Evolutionary conservation across 2,113 vertebrate genomes (phyloP).

Genomic region (Rattus norvegicus): GRCr8 NC_086021.1:73232001-73232500

Average conservation of each 20-base stretch:
- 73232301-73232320: slow-evolving; percentile 17
- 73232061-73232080: slow-evolving; percentile 30
- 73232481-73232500: background rate
- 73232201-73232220: slow-evolving; percentile 8
- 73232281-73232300: slow-evolving; percentile 10
- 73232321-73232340: slow-evolving; percentile 34
- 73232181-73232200: slow-evolving; percentile 31
- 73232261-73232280: background rate
- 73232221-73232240: background rate
- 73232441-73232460: background rate
- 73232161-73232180: background rate
- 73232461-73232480: background rate
- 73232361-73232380: background rate
- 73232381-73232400: slow-evolving; percentile 23
- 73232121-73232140: slow-evolving; percentile 33
- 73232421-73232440: background rate
- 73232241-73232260: slow-evolving; percentile 29
- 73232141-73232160: slow-evolving; percentile 47
- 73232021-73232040: slow-evolving; percentile 65
- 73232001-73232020: slow-evolving; percentile 24
- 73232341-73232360: slow-evolving; percentile 34
- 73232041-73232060: background rate
- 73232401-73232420: background rate
- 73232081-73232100: slow-evolving; percentile 33
- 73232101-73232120: slow-evolving; percentile 44